These are phyloP conservation scores for Enteromius thamalakanensis DNA, from an alignment of 2,797 vertebrate species.

Conservation along the genomic window DNA sequence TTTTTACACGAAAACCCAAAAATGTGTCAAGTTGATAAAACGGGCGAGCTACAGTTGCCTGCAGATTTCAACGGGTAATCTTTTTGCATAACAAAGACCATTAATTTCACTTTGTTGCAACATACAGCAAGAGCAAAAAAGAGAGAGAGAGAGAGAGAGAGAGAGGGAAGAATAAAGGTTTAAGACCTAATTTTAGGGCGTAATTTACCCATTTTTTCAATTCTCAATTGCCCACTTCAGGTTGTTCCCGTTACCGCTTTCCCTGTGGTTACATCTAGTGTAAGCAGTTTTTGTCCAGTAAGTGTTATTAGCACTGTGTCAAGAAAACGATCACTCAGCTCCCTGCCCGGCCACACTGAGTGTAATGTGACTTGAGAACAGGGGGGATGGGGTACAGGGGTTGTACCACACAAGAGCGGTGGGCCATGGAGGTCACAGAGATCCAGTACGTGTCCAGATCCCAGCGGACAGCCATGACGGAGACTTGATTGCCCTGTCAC, in stretches of 20 bases:
- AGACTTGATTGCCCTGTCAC: conserved; percentile 26
- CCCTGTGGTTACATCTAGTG: conserved; percentile 54
- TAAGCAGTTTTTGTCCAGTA: conserved; percentile 58
- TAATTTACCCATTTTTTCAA: conserved; percentile 61
- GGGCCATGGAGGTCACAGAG: conserved; percentile 15
- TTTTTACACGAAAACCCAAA: not conserved
- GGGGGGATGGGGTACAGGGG: conserved; percentile 4
- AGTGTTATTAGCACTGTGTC: conserved; percentile 63
- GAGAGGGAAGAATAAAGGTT: conserved; percentile 24
- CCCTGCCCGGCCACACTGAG: conserved; percentile 43
- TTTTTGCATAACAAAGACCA: not conserved
- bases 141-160: not conserved
- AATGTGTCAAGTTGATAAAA: not conserved
- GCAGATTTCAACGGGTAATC: not conserved
- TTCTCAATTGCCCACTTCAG: conserved; percentile 66
- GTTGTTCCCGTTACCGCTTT: conserved; percentile 50
- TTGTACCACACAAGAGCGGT: not conserved
- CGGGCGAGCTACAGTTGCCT: not conserved
- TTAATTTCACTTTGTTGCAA: conserved; percentile 19
- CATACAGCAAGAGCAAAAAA: conserved; percentile 29
- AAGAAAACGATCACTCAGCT: conserved; percentile 58
- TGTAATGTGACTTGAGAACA: conserved; percentile 25
- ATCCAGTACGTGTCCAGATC: conserved; percentile 28
- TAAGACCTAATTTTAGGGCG: conserved; percentile 42
- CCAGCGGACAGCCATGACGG: conserved; percentile 32